Base-by-base conservation (phyloP, 2,888 invertebrate genomes). In the Brenthis hecate region DNA sequence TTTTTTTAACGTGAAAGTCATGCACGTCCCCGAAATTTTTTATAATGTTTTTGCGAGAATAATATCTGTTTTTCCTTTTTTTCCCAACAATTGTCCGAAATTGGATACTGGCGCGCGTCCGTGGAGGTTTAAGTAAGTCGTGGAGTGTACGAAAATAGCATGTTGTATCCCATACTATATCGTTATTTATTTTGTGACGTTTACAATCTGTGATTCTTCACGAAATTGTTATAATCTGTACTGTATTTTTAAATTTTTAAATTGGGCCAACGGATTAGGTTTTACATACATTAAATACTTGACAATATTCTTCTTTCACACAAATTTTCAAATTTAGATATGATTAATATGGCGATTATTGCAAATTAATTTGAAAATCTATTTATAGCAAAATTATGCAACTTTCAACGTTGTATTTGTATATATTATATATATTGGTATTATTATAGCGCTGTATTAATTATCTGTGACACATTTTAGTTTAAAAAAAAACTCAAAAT, bases 71-170 rank as follows among this genome's bases (percentile, higher is more conserved):
- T 88, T 85, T 86, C 64, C 66, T 77, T 78, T 78, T 58, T 80
- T 82, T 85, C 77, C 86, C 81, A 80, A 86, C 86, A 83, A 88
- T 91, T 91, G 92, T 92, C 92, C 92, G 91, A 83, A 81, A 86
- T 86, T 91, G 92, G 92, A 90, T 89, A 81, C 82, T 89, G 85
- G 87, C 87, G 84, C 92, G 91, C 83, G 84, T 91, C 80, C 80
- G 81, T 92, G 92, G 92, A 92, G 92, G 92, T 88, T 81, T 92
- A 79, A 92, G 92, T 92, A 92, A 92, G 92, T 92, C 81, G 79
- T 81, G 76, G 72, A 75, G 71, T 77, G 73, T 63, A 58, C 68
- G 68, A 68, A 65, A 62, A 74, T 75, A 79, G 84, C 85, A 86
- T 87, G 80, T 73, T 73, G 55, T 48, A 56, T 72, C 56, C 65